These are phyloP conservation scores for Agonum fuliginosum DNA, from an alignment of 2,888 invertebrate genomes.

Conservation along the genomic window DNA sequence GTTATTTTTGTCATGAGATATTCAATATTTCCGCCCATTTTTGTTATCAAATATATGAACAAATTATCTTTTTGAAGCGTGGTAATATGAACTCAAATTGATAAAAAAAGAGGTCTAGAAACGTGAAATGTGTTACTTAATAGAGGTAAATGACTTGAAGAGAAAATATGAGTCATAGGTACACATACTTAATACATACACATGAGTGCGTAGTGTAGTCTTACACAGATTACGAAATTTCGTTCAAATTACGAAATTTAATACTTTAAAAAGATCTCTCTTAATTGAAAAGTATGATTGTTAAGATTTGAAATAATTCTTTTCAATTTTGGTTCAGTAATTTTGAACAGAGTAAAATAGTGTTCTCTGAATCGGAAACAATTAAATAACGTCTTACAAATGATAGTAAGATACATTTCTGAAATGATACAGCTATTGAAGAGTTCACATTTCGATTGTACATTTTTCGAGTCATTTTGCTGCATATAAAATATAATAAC, in stretches of 20 bases:
- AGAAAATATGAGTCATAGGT: neutral
- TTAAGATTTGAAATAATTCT: neutral
- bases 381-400: conserved; percentile 21
- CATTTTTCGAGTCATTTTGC: conserved; percentile 1
- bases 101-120: neutral
- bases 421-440: conserved; percentile 3
- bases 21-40: neutral
- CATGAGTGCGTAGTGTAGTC: neutral
- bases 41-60: neutral
- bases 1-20: neutral
- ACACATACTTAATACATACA: neutral
- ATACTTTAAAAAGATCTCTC: neutral
- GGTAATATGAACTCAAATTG: neutral
- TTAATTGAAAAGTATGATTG: neutral
- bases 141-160: conserved; percentile 17
- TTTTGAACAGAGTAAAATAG: conserved; percentile 6
- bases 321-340: neutral
- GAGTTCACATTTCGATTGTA: neutral
- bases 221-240: neutral
- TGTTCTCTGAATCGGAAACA: conserved; percentile 30
- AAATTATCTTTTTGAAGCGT: neutral
- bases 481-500: conserved; percentile 4
- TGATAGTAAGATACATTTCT: too few relatives aligned
- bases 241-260: neutral
- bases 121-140: neutral